Evolutionary conservation across 2,888 invertebrate species (phyloP).

Genomic region (Chorisops tibialis): DNA sequence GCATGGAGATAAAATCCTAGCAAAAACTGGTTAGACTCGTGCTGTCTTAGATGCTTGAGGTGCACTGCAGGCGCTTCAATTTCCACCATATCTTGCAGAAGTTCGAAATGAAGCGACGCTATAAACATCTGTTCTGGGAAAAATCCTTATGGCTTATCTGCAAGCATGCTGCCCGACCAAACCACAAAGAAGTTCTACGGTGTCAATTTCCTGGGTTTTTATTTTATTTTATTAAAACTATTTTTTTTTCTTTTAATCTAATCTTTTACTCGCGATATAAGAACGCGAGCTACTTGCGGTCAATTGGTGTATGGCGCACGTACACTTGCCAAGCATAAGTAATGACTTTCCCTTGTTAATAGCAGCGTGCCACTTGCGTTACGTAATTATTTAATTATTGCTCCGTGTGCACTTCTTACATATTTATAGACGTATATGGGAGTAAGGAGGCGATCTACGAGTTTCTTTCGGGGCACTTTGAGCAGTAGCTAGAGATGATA

Average conservation of each 20-base stretch:
- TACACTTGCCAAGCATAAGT: slow-evolving; percentile 11
- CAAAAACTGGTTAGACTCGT: slow-evolving; percentile 8
- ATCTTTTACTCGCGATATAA: background rate
- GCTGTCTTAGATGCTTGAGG: slow-evolving; percentile 4
- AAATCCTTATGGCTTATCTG: background rate
- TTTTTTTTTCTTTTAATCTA: too few relatives aligned
- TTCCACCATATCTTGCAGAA: background rate
- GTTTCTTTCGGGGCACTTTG: background rate
- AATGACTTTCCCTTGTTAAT: slow-evolving; percentile 30
- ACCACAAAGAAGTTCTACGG: slow-evolving; percentile 2
- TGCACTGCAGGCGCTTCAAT: slow-evolving; percentile 10
- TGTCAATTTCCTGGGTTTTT: background rate
- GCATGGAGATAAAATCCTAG: too few relatives aligned
- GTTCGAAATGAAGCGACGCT: slow-evolving; percentile 11
- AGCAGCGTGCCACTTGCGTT: slow-evolving; percentile 30
- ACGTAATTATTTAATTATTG: slow-evolving; percentile 32
- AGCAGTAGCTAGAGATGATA: background rate
- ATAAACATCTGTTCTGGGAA: slow-evolving; percentile 19
- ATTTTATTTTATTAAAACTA: too few relatives aligned
- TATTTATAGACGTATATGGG: background rate
- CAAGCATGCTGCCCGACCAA: background rate
- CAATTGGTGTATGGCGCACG: slow-evolving; percentile 8
- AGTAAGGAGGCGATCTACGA: background rate
- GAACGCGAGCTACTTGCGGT: slow-evolving; percentile 18
- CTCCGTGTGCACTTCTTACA: slow-evolving; percentile 17